Evolutionary conservation across 1,140 invertebrate genomes (phyloP).

Genomic region (Phenacoccus solenopsis): DNA sequence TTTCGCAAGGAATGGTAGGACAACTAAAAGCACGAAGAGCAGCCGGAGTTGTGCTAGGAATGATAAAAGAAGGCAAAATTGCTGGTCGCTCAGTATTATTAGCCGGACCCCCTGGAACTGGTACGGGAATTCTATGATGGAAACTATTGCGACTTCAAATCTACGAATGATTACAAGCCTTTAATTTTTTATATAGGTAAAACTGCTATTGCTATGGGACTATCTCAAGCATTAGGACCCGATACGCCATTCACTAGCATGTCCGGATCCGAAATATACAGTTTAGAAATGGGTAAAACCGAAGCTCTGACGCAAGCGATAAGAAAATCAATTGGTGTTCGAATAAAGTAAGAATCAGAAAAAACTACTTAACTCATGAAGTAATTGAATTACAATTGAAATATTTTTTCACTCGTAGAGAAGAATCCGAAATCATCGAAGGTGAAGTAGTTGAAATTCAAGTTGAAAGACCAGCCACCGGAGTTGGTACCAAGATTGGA

Average conservation of each 20-base stretch:
- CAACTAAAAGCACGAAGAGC: conserved; percentile 82
- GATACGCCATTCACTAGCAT: conserved; percentile 98
- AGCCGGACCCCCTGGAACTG: conserved; percentile 89
- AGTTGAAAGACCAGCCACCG: conserved; percentile 84
- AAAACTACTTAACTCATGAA: too few species aligned
- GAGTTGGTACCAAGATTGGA: conserved; percentile 73
- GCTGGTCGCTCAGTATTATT: conserved; percentile 90
- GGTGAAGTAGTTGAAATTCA: conserved; percentile 97
- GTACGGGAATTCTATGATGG: conserved; percentile 22
- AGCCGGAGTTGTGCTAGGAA: conserved; percentile 87
- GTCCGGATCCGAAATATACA: conserved; percentile 96
- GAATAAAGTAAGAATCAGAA: conserved; percentile 84
- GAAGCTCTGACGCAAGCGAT: conserved; percentile 96
- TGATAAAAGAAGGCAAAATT: conserved; percentile 98
- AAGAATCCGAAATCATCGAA: conserved; percentile 97
- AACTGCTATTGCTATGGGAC: conserved; percentile 92
- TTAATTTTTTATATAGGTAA: too few species aligned
- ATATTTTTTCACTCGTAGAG: conserved; percentile 41
- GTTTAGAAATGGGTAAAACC: conserved; percentile 97
- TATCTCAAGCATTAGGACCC: conserved; percentile 83
- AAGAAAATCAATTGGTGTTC: conserved; percentile 91
- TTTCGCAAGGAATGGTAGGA: conserved; percentile 97
- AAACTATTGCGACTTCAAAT: too few species aligned
- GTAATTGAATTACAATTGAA: too few species aligned
- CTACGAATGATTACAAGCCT: too few species aligned